Evolutionary conservation across 1,140 invertebrate genomes (phyloP).

Genomic region (Caerostris darwini): DNA sequence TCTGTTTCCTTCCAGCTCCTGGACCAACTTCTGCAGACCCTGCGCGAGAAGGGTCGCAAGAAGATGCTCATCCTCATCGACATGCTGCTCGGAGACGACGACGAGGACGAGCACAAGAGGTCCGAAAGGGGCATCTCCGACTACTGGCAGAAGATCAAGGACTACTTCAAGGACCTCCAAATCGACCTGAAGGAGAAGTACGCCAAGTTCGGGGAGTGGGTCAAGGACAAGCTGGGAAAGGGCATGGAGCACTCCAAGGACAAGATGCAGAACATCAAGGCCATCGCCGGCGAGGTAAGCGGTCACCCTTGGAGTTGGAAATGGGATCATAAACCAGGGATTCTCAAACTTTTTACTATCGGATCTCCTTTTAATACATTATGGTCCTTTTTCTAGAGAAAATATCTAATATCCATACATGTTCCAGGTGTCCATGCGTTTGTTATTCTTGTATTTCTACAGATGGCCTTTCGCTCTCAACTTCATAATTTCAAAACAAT

Average conservation of each 20-base stretch:
- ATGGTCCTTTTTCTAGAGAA: no score
- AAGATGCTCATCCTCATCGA: constrained; percentile 69
- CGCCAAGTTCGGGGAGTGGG: constrained; percentile 75
- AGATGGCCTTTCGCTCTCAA: no score
- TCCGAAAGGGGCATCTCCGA: neutral
- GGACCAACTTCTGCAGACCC: constrained; percentile 17
- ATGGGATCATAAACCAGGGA: no score
- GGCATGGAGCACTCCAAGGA: constrained; percentile 68
- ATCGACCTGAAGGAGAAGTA: constrained; percentile 74
- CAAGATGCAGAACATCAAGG: constrained; percentile 68
- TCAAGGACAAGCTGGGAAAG: constrained; percentile 54
- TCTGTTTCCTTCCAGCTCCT: constrained; percentile 4
- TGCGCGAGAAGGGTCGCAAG: constrained; percentile 53
- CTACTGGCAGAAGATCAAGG: constrained; percentile 71
- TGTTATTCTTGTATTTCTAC: no score
- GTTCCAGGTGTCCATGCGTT: no score
- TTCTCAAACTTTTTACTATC: neutral
- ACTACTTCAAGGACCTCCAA: constrained; percentile 75
- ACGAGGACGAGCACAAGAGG: constrained; percentile 41
- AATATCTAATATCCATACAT: no score
- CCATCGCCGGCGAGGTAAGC: constrained; percentile 71
- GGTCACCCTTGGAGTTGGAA: no score
- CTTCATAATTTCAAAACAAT: no score
- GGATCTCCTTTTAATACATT: neutral
- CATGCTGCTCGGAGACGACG: constrained; percentile 42